Conservation (phyloP, 2,888 invertebrate genomes). For the Epinotia bilunana region DNA sequence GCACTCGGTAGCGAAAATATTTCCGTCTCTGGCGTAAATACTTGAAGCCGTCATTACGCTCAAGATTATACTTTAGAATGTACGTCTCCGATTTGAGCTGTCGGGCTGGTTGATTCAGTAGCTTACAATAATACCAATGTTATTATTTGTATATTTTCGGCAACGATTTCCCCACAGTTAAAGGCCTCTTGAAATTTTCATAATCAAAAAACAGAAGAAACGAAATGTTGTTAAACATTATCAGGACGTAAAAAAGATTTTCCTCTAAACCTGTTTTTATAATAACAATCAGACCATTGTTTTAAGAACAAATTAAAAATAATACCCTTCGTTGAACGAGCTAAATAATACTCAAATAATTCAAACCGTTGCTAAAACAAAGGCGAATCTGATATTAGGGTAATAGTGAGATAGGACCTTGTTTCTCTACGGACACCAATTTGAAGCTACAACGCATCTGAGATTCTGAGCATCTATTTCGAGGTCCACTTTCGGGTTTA, state of each 20-base stretch:
- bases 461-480: constrained; percentile 27
- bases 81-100: too few species aligned
- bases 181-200: not conserved
- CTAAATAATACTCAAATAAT: constrained; percentile 11
- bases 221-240: not conserved
- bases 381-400: too few species aligned
- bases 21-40: too few species aligned
- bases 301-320: not conserved
- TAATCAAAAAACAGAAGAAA: not conserved
- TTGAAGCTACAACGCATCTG: not conserved
- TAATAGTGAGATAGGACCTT: not conserved
- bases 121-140: too few species aligned
- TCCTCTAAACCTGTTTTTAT: not conserved
- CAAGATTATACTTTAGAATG: too few species aligned
- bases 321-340: not conserved
- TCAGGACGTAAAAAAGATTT: not conserved
- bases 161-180: too few species aligned
- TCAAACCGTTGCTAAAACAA: not conserved
- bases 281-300: not conserved
- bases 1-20: too few species aligned
- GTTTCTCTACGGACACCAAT: constrained; percentile 10
- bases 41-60: too few species aligned
- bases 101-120: too few species aligned
- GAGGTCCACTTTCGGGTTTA: constrained; percentile 18
- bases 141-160: too few species aligned